Percentiles rank a stretch among this genome's conserved stretches.
Conservation (phyloP, 2,797 vertebrate species). For the Arrhamphus sclerolepis region DNA sequence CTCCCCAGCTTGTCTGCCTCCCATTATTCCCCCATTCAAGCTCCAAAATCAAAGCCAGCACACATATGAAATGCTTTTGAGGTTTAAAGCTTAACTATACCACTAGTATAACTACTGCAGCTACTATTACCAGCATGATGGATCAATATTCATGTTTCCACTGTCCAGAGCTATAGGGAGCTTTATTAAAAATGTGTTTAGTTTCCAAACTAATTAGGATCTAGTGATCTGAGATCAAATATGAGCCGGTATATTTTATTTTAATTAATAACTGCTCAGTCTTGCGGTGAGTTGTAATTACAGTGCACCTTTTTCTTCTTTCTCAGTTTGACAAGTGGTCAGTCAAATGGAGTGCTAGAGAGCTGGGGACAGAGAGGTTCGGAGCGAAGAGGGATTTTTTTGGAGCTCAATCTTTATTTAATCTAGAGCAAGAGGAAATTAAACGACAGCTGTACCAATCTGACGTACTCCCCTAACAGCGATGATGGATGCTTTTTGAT, state of each 20-base stretch:
- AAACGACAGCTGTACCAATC: conserved; percentile 65
- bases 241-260: conserved; percentile 40
- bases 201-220: conserved; percentile 39
- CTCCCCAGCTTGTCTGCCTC: conserved; percentile 74
- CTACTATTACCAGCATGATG: conserved; percentile 75
- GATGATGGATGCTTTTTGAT: conserved; percentile 78
- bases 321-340: conserved; percentile 75
- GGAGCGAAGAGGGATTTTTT: conserved; percentile 28
- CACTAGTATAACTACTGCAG: conserved; percentile 67
- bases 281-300: conserved; percentile 53
- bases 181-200: conserved; percentile 29
- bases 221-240: conserved; percentile 32
- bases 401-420: conserved; percentile 64
- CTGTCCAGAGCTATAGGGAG: conserved; percentile 12
- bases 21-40: conserved; percentile 74
- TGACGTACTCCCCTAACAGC: conserved; percentile 36
- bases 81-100: conserved; percentile 74
- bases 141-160: conserved; percentile 59
- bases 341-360: conserved; percentile 61
- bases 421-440: conserved; percentile 60
- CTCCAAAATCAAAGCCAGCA: conserved; percentile 79
- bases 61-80: conserved; percentile 79
- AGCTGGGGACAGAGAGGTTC: conserved; percentile 27
- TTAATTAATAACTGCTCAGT: conserved; percentile 60
- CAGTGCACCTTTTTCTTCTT: conserved; percentile 41